Base-by-base conservation (phyloP, 2,797 vertebrate genomes). In the Margarornis squamiger region DNA sequence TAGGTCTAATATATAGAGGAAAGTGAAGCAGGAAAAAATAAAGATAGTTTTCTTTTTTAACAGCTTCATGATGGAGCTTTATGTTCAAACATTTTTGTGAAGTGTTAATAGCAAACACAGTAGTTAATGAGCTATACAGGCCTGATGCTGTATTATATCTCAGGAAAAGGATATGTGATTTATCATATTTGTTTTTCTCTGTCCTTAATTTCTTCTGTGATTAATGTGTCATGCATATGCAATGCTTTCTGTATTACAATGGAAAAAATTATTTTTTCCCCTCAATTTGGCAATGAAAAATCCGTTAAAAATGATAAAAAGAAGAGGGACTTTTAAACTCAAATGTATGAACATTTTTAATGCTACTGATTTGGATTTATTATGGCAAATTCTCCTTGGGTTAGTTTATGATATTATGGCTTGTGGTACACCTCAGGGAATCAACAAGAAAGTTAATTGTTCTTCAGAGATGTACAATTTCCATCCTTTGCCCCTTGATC, bases 111-210 rank as follows among this genome's bases (percentile, higher is more conserved):
- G 36, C 61, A 96, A 89, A 80, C 66, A 57, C 9, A 34, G 46
- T 57, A 77, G 30, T 83, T 93, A 94, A 86, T 95, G 75, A 72
- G 43, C 49, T 85, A 67, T 87, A 65, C 63, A 89, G 17, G 10
- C 38, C 39, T 89, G 45, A 79, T 89, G 61, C 41, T 83, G 73
- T 88, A 83, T 91, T 91, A 72, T 87, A 62, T 71, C 30, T 79
- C 24, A 57, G 45, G 23, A 92, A 86, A 86, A 94, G 3, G 34
- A 80, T 80, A 62, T 66, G 34, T 86, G 82, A 95, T 92, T 95
- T 94, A 89, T 94, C 49, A 49, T 91, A 83, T 91, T 91, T 84
- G 61, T 39, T 95, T 96, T 97, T 62, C 58, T 51, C 6, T 74
- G 73, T 74, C 58, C 62, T 66, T 95, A 92, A 51, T 94, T 89